Base-by-base conservation (phyloP, 64 coral and sea anemone species). In the Dendrophyllia cribrosa region DNA sequence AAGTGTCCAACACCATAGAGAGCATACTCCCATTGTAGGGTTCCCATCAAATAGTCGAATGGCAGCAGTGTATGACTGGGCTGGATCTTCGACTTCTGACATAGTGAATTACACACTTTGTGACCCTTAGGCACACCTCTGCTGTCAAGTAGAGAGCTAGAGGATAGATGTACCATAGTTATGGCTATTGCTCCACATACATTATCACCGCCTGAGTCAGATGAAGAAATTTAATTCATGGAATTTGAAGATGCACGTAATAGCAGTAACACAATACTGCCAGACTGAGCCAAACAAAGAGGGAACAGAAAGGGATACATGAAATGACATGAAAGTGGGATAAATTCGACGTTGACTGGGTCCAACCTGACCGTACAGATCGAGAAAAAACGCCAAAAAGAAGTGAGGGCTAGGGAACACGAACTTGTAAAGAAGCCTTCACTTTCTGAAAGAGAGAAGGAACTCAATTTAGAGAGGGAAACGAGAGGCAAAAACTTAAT, bases 231-330 rank as follows among this genome's bases (percentile, higher is more conserved):
- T 85, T 53, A 92, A 92, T 92, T 92, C 59, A 19, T 72, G 59
- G 90, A 85, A 79, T 93, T 93, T 88, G 91, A 83, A 78, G 34
- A 75, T 83, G 65, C 78, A 55, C 73, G 66, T 67, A 83, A 91
- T 80, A 66, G 77, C 34, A 55, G 59, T 74, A 80, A 91, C 79
- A 83, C 68, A 74, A 91, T 77, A 82, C 22, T 91, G 68, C 75
- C 48, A 74, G 83, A 56, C 72, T 74, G 71, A 74, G 71, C 71
- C 71, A 74, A 74, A 59, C 65, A 58, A 43, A 17, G 87, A 89
- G n/a, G n/a, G n/a, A n/a, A n/a, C n/a, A n/a, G n/a, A n/a, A n/a
- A n/a, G n/a, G n/a, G n/a, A n/a, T n/a, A n/a, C n/a, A n/a, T n/a
- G n/a, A n/a, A n/a, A n/a, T n/a, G n/a, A n/a, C n/a, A n/a, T n/a